Base-by-base conservation (phyloP, 1,140 invertebrate genomes). In the Macrotrachela quadricornifera region DNA sequence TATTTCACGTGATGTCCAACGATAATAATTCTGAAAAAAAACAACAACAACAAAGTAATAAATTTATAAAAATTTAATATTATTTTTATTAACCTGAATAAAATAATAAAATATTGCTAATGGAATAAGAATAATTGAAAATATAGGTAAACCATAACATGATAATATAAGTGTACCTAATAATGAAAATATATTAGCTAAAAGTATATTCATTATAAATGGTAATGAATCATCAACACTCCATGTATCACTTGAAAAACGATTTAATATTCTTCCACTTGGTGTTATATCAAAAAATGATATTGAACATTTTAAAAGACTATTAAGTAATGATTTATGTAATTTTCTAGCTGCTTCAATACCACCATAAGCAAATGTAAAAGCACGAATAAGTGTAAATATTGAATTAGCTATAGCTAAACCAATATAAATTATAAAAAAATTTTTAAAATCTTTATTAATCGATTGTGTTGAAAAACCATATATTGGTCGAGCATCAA, bases 301-400 rank as follows among this genome's bases (percentile, higher is more conserved):
- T 39, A 83, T 74, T 65, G 80, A 80, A 2, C 83, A 82, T 82
- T 88, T 62, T 56, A 75, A 75, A 61, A 62, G 74, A 52, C 75
- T 74, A 59, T 76, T 76, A 0, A 95, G 64, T 6, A 95, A 71
- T 16, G 75, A 64, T 53, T 78, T 77, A 64, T 96, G 91, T 58
- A 94, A 75, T 43, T 68, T 75, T 18, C 73, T 74, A 0, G 87
- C 87, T n/a, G 87, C 90, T 62, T 79, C 75, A 13, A 97, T 76
- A 2, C 90, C 88, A 47, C 88, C 87, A 66, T 83, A 91, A 0
- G 91, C 92, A 70, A 96, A 96, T 10, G 92, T 67, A 68, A 96
- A 96, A 1, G 92, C 83, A 63, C 92, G 69, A 41, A 82, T 72
- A 1, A 96, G 66, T 0, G 88, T 92, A 57, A 87, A 81, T 15